Evolutionary conservation across 2,797 vertebrate genomes (phyloP).

Genomic region (Molossus alvarezi): DNA sequence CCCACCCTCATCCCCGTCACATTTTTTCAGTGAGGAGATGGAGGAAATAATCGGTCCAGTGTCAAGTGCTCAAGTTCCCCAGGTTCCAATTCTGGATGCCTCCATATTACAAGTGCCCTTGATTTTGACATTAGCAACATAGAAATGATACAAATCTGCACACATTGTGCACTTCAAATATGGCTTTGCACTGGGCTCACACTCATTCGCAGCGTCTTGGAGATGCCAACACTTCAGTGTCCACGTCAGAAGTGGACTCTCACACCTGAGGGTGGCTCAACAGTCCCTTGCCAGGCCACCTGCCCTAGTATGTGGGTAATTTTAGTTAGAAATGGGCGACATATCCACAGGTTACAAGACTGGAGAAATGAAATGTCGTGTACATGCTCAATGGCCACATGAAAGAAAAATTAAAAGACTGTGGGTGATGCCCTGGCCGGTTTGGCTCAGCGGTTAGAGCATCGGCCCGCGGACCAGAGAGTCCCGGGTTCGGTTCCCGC

Average conservation of each 20-base stretch:
- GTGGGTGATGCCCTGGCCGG: no score
- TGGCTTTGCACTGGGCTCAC: neutral
- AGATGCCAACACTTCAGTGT: neutral
- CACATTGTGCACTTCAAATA: neutral
- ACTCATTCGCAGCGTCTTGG: neutral
- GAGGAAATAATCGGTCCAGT: slow-evolving; percentile 42
- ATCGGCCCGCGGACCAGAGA: no score
- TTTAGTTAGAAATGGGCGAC: neutral
- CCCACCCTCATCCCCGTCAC: neutral
- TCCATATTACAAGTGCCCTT: neutral
- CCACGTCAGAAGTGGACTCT: slow-evolving; percentile 19
- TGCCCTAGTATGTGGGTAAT: neutral
- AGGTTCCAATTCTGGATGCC: slow-evolving; percentile 6
- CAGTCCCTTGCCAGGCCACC: neutral
- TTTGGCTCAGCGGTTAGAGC: no score
- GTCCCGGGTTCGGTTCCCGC: no score
- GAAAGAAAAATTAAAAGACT: neutral
- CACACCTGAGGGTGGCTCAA: no score
- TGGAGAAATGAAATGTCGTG: neutral
- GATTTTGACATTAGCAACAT: slow-evolving; percentile 50
- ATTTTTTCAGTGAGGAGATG: neutral
- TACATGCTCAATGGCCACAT: neutral
- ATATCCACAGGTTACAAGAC: no score
- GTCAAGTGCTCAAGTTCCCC: neutral
- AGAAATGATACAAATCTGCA: neutral